phyloP scores from a whole-genome alignment of 2,888 invertebrate genomes.

The Notodonta dromedarius region DNA sequence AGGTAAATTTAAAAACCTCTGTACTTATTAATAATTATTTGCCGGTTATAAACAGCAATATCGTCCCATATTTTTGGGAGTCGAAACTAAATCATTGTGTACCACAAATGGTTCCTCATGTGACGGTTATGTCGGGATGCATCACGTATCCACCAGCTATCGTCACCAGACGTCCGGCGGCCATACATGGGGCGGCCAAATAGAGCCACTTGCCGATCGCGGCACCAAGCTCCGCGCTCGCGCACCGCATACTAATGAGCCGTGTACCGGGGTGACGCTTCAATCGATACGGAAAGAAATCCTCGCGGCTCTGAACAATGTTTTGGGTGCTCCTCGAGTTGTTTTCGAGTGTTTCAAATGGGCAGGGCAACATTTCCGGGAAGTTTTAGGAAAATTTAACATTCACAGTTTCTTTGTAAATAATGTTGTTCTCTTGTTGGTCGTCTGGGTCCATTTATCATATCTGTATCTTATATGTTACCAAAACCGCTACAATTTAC shows the following conservation, averaged over 20 bases:
- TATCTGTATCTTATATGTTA: too few species aligned
- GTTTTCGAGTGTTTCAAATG: constrained; percentile 18
- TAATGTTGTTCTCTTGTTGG: too few species aligned
- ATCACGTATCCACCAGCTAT: constrained; percentile 54
- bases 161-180: constrained; percentile 66
- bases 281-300: constrained; percentile 64
- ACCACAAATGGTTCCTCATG: constrained; percentile 34
- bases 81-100: constrained; percentile 47
- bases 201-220: constrained; percentile 65
- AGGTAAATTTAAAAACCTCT: too few species aligned
- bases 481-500: neutral
- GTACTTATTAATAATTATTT: too few species aligned
- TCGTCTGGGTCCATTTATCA: too few species aligned
- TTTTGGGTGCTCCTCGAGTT: constrained; percentile 47
- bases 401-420: neutral
- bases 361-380: neutral
- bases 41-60: neutral
- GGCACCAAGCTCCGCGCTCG: constrained; percentile 34
- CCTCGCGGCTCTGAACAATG: constrained; percentile 52
- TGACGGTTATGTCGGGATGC: constrained; percentile 48
- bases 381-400: neutral
- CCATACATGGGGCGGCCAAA: constrained; percentile 63
- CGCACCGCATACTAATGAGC: constrained; percentile 54
- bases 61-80: constrained; percentile 46
- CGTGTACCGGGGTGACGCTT: constrained; percentile 27